Evolutionary conservation across 1,140 invertebrate genomes (phyloP).

Genomic region (Stegodyphus mimosarum): DNA sequence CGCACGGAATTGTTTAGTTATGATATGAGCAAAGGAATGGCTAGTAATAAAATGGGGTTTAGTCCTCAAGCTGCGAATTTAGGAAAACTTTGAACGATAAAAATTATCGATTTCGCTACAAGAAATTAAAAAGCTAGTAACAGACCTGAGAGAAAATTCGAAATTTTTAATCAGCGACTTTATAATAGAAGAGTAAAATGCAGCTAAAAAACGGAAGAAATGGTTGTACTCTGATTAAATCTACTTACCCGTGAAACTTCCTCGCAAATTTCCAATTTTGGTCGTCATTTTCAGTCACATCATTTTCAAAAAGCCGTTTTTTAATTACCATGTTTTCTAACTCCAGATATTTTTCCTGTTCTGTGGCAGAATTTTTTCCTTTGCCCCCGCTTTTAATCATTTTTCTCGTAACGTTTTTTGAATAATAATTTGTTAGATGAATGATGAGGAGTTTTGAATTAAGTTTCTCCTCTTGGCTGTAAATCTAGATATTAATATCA

Average conservation of each 20-base stretch:
- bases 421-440: background rate
- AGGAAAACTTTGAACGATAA: background rate
- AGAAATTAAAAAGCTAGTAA: background rate
- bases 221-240: conserved; percentile 28
- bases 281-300: conserved; percentile 23
- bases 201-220: conserved; percentile 1
- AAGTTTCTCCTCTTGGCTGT: no score
- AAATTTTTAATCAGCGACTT: conserved; percentile 35
- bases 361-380: background rate
- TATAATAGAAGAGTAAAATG: conserved; percentile 27
- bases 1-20: no score
- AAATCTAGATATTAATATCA: no score
- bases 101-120: conserved; percentile 1
- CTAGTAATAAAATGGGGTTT: no score
- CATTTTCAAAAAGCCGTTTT: background rate
- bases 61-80: no score
- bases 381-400: background rate
- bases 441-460: no score
- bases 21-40: no score
- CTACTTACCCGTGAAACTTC: conserved; percentile 39
- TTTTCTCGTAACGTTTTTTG: background rate
- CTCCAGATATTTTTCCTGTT: background rate
- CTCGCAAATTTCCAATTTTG: conserved; percentile 24
- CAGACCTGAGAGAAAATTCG: background rate
- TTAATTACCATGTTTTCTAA: conserved; percentile 1